Percentiles rank a stretch among this genome's conserved stretches.
These are phyloP conservation scores for Morpho deidamia DNA, from an alignment of 2,888 invertebrate genomes.

Conservation along the genomic window DNA sequence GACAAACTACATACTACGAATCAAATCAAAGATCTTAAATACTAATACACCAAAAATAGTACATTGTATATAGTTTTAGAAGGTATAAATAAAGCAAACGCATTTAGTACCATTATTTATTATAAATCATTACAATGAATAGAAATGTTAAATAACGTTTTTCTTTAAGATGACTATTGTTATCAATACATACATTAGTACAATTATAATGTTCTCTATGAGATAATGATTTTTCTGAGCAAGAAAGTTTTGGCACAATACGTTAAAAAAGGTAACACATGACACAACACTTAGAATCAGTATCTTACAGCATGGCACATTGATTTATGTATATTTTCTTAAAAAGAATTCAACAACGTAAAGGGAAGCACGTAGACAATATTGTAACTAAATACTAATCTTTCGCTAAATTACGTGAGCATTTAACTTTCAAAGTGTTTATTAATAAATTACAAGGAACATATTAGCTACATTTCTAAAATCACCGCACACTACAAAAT, in stretches of 20 bases:
- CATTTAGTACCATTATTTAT: constrained; percentile 9
- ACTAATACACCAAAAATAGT: neutral
- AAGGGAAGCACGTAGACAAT: constrained; percentile 14
- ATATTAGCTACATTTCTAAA: neutral
- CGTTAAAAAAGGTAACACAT: constrained; percentile 23
- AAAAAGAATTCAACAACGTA: constrained; percentile 12
- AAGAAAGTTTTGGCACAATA: constrained; percentile 33
- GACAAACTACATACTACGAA: constrained; percentile 1
- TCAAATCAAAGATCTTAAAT: constrained; percentile 3
- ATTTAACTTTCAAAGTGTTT: constrained; percentile 7
- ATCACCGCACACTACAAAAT: constrained; percentile 13
- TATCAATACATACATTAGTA: constrained; percentile 11
- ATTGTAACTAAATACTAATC: constrained; percentile 1
- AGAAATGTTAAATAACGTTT: neutral
- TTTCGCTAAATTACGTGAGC: constrained; percentile 16
- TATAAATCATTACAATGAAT: constrained; percentile 5
- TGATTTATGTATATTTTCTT: constrained; percentile 6
- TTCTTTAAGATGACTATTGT: neutral
- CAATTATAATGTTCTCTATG: constrained; percentile 20
- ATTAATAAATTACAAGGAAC: neutral
- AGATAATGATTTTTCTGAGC: constrained; percentile 21
- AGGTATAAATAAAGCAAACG: constrained; percentile 8
- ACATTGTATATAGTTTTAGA: neutral
- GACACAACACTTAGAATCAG: neutral
- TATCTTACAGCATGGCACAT: constrained; percentile 21